Conservation (phyloP, 2,888 invertebrate species). For the Candidula unifasciata region DNA sequence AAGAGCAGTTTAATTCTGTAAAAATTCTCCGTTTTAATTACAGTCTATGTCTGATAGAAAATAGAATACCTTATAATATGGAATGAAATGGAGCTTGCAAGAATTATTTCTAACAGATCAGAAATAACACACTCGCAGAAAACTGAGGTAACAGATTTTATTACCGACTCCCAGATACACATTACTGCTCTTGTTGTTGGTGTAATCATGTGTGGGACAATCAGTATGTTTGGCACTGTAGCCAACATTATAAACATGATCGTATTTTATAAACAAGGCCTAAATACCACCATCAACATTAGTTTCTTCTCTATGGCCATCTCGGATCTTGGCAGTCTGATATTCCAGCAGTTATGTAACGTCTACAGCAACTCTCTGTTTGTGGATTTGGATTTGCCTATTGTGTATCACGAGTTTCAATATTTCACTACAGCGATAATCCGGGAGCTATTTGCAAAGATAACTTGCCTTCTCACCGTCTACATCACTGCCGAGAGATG, state of each 20-base stretch:
- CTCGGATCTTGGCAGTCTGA: not conserved
- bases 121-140: no score
- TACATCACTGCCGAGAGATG: not conserved
- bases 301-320: not conserved
- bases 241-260: not conserved
- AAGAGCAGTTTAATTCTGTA: no score
- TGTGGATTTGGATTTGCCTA: not conserved
- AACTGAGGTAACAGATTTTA: not conserved
- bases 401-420: not conserved
- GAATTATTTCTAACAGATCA: no score
- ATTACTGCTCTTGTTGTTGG: not conserved
- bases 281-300: not conserved
- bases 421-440: not conserved
- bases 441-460: not conserved
- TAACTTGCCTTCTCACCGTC: not conserved
- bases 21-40: no score
- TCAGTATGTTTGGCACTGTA: not conserved
- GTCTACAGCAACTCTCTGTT: not conserved
- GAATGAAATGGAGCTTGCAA: no score
- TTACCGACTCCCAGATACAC: not conserved
- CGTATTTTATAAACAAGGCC: not conserved
- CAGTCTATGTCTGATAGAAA: no score
- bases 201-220: not conserved
- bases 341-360: not conserved
- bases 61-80: no score